phyloP scores from a whole-genome alignment of 2,888 invertebrate species.

The Aromia moschata region DNA sequence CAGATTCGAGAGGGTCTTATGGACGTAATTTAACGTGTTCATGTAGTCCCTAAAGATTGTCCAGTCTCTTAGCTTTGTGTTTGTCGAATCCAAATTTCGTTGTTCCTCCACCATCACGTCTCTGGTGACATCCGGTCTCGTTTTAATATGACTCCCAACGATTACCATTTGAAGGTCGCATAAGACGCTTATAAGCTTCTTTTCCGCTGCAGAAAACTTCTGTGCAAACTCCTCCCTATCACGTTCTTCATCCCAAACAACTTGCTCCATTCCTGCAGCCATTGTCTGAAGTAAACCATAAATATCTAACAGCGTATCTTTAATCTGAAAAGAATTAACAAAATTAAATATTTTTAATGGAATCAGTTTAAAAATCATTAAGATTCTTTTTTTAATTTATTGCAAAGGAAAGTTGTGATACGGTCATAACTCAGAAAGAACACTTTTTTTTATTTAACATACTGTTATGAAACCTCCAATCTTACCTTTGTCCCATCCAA shows the following conservation, averaged over 20 bases:
- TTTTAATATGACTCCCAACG: conserved; percentile 64
- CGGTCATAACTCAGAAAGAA: no score
- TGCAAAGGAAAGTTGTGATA: no score
- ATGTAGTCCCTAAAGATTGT: conserved; percentile 72
- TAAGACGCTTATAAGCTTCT: conserved; percentile 70
- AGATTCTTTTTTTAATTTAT: no score
- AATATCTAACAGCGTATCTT: conserved; percentile 67
- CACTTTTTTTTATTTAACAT: no score
- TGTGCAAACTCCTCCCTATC: conserved; percentile 57
- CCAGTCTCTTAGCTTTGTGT: conserved; percentile 68
- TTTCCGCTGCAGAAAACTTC: conserved; percentile 70
- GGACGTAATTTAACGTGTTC: conserved; percentile 69
- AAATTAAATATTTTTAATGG: no score
- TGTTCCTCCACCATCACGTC: conserved; percentile 53
- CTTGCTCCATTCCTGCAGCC: conserved; percentile 75
- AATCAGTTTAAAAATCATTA: no score
- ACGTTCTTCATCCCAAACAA: conserved; percentile 69
- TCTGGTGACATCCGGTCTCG: conserved; percentile 63
- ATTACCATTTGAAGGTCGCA: conserved; percentile 75
- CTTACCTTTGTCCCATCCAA: no score
- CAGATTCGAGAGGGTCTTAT: conserved; percentile 64
- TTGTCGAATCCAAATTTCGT: conserved; percentile 53
- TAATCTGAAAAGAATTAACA: conserved; percentile 64
- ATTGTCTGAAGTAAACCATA: conserved; percentile 76
- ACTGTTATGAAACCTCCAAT: no score